phyloP scores from a whole-genome alignment of 2,888 invertebrate genomes.

The Dasypolia templi region DNA sequence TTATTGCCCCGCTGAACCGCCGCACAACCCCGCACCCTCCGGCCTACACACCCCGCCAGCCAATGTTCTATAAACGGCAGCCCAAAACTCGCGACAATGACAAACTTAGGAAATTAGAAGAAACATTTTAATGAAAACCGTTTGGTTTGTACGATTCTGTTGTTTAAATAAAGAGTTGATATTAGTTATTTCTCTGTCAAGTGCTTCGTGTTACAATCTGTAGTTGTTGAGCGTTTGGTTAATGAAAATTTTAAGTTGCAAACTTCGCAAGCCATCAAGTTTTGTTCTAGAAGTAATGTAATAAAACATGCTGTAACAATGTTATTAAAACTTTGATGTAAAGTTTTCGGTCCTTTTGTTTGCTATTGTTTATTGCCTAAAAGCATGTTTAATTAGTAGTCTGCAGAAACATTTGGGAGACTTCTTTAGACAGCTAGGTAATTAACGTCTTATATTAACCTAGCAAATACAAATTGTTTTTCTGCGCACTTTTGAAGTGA shows the following conservation, averaged over 20 bases:
- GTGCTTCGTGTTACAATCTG: conserved; percentile 37
- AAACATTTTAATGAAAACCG: conserved; percentile 64
- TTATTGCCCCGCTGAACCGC: conserved; percentile 81
- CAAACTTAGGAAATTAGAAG: conserved; percentile 70
- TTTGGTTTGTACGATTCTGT: conserved; percentile 57
- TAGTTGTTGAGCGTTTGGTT: conserved; percentile 47
- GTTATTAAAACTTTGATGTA: conserved; percentile 51
- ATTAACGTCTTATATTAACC: conserved; percentile 11
- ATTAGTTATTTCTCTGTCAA: conserved; percentile 55
- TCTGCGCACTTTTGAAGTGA: background rate
- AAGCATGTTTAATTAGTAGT: conserved; percentile 35
- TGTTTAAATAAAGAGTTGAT: conserved; percentile 54
- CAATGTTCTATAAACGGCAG: conserved; percentile 59
- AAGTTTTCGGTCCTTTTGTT: conserved; percentile 37
- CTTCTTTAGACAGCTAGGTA: background rate
- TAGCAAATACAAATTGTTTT: background rate
- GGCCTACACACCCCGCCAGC: conserved; percentile 53
- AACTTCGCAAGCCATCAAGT: conserved; percentile 47
- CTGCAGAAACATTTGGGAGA: background rate
- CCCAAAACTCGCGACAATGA: conserved; percentile 67
- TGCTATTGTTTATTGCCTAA: conserved; percentile 29
- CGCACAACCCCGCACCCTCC: conserved; percentile 46
- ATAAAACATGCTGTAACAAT: conserved; percentile 57
- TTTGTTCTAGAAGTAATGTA: conserved; percentile 53
- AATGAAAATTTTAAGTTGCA: conserved; percentile 47